phyloP scores from a whole-genome alignment of 2,113 vertebrate species.

The Vimba vimba region DNA sequence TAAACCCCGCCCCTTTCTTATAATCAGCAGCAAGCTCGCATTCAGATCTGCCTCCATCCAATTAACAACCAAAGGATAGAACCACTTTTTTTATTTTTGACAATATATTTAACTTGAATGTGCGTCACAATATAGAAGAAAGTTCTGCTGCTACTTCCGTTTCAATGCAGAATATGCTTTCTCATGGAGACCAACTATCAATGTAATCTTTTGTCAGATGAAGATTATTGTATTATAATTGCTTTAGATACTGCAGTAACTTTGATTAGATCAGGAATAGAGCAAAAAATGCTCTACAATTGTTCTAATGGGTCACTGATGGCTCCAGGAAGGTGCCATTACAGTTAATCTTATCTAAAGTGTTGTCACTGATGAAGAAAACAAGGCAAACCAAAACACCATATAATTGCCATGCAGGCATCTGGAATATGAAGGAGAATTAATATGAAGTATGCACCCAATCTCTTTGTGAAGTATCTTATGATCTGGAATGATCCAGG shows the following conservation, averaged over 20 bases:
- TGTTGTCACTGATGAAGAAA: constrained; percentile 20
- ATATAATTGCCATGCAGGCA: constrained; percentile 8
- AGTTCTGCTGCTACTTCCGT: not conserved
- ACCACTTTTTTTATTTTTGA: not conserved
- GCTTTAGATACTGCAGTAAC: not conserved
- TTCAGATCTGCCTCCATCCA: too few relatives aligned
- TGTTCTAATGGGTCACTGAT: constrained; percentile 15
- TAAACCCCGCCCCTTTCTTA: too few relatives aligned
- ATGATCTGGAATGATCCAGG: constrained; percentile 65
- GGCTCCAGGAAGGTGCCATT: constrained; percentile 35
- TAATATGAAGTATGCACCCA: constrained; percentile 48
- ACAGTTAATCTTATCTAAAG: constrained; percentile 23
- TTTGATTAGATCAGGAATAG: not conserved
- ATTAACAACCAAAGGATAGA: not conserved
- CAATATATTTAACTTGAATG: not conserved
- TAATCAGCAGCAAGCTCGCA: too few relatives aligned
- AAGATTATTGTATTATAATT: not conserved
- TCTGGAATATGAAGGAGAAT: constrained; percentile 48
- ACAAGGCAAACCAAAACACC: constrained; percentile 8
- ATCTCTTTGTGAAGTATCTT: constrained; percentile 57
- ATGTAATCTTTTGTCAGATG: not conserved
- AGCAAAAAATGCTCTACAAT: not conserved
- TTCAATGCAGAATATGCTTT: not conserved
- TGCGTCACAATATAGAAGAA: not conserved
- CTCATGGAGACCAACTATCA: not conserved